Percentiles rank a stretch among this genome's conserved stretches.
phyloP scores from a whole-genome alignment of 2,113 vertebrate species.

The Lagopus muta region DNA sequence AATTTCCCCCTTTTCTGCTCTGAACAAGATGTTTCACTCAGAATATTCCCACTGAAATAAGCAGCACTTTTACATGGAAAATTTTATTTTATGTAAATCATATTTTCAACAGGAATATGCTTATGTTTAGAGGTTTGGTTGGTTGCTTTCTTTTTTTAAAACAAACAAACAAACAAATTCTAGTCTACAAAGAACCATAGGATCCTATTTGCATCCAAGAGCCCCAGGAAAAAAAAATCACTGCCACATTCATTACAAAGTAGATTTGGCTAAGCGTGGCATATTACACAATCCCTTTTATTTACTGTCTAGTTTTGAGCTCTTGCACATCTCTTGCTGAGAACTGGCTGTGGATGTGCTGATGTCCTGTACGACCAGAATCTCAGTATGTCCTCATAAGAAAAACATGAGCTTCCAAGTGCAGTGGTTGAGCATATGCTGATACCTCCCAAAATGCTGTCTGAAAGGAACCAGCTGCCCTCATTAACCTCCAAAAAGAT shows the following conservation, averaged over 20 bases:
- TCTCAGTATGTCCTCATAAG: neutral
- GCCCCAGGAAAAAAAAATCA: neutral
- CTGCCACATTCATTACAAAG: neutral
- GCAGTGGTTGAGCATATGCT: neutral
- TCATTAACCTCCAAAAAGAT: neutral
- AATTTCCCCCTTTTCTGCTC: conserved; percentile 11
- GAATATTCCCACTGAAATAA: conserved; percentile 1
- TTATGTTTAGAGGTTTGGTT: neutral
- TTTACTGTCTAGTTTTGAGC: neutral
- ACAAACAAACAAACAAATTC: neutral
- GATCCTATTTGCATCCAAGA: neutral
- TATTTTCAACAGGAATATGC: conserved; percentile 19
- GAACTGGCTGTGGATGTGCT: neutral
- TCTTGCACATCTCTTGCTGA: neutral
- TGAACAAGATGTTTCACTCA: conserved; percentile 42
- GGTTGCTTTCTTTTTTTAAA: too few species aligned
- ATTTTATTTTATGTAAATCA: conserved; percentile 45
- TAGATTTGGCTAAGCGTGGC: neutral
- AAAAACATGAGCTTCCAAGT: neutral
- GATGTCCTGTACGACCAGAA: neutral
- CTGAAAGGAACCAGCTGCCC: neutral
- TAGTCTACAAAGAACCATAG: neutral
- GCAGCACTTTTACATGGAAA: neutral
- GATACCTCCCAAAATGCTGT: neutral
- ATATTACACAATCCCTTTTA: neutral